These are phyloP conservation scores for Ariopsis seemanni DNA, from an alignment of 2,113 vertebrate genomes.

Conservation along the genomic window DNA sequence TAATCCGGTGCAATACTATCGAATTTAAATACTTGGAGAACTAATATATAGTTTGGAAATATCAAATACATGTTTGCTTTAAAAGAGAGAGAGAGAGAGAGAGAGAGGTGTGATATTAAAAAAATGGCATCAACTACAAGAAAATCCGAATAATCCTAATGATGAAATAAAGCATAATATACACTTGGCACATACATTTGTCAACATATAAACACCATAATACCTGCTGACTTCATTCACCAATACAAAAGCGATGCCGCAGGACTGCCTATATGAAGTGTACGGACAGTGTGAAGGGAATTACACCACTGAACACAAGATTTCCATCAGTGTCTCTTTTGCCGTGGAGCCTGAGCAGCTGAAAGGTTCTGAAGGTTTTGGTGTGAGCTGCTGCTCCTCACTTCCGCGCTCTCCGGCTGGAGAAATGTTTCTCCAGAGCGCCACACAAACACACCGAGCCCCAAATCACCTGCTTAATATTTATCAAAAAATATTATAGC, in stretches of 20 bases:
- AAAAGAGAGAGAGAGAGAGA: background rate
- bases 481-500: background rate
- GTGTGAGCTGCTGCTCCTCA: background rate
- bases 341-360: no score
- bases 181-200: background rate
- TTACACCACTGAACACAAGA: background rate
- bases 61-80: background rate
- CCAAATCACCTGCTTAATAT: background rate
- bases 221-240: background rate
- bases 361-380: background rate
- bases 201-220: background rate
- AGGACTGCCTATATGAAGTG: background rate
- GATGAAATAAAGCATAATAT: background rate
- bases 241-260: background rate
- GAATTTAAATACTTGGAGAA: background rate
- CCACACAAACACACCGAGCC: background rate
- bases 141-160: background rate
- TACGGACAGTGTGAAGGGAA: background rate
- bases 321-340: background rate
- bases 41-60: background rate
- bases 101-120: background rate
- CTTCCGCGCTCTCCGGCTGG: background rate
- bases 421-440: background rate
- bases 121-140: background rate
- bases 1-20: background rate